Evolutionary conservation across 2,797 vertebrate species (phyloP).

Genomic region (Aeoliscus strigatus): DNA sequence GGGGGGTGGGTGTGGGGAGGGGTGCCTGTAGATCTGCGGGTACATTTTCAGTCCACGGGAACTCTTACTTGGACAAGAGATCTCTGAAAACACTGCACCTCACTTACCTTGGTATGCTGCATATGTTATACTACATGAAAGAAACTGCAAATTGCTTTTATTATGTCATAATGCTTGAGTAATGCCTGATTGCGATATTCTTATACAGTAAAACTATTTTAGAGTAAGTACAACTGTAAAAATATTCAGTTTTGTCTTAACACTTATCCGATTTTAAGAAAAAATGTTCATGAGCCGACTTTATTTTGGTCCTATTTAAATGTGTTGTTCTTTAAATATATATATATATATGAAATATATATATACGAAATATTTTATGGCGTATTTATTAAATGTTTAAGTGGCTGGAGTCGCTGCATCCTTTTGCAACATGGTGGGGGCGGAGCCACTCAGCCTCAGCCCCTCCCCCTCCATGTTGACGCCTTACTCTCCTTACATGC

Average conservation of each 20-base stretch:
- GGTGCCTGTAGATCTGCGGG: too few relatives aligned
- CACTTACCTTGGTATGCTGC: constrained; percentile 93
- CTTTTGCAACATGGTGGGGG: constrained; percentile 60
- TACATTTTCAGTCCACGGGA: constrained; percentile 70
- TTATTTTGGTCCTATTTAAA: constrained; percentile 84
- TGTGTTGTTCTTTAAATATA: constrained; percentile 72
- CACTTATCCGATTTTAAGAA: constrained; percentile 72
- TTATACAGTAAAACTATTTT: constrained; percentile 79
- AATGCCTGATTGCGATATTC: constrained; percentile 82
- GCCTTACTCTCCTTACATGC: constrained; percentile 63
- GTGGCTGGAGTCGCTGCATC: constrained; percentile 71
- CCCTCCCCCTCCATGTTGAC: constrained; percentile 62
- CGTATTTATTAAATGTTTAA: constrained; percentile 79
- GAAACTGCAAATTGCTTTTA: constrained; percentile 81
- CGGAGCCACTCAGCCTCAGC: constrained; percentile 48
- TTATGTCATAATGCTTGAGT: constrained; percentile 81
- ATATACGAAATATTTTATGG: constrained; percentile 79
- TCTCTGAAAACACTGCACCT: constrained; percentile 86
- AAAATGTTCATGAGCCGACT: constrained; percentile 80
- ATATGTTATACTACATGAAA: constrained; percentile 82
- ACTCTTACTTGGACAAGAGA: constrained; percentile 70
- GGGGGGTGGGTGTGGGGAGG: constrained; percentile 45
- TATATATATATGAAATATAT: constrained; percentile 67
- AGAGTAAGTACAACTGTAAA: constrained; percentile 73
- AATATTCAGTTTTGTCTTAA: constrained; percentile 74